Base-by-base conservation (phyloP, 2,888 invertebrate species). In the Andrena flavipes region DNA sequence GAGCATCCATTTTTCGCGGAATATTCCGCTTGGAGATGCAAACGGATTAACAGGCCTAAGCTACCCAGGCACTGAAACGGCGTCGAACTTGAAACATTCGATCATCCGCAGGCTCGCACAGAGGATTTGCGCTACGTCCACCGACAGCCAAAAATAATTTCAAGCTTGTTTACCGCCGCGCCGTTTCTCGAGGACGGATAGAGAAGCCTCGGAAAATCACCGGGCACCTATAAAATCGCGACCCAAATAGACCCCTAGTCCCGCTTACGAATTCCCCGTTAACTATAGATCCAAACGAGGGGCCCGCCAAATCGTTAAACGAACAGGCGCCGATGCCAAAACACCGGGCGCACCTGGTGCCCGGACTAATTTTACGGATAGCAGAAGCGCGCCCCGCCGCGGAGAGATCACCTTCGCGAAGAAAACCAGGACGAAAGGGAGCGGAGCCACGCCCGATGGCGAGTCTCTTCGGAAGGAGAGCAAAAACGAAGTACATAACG, bases 381-480 rank as follows among this genome's bases (percentile, higher is more conserved):
- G n/a, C 51, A 51, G 8, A 20, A 42, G 42, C 42, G 42, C 42
- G 42, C 42, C 42, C 16, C 13, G 42, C 42, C 16, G 42, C 42
- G 42, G 42, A 4, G 42, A 35, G 35, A 42, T 42, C 42, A 16
- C 42, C 42, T 42, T 42, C 42, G 42, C 42, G n/a, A 2, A n/a
- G 20, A 20, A 20, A 20, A 6, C 51, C 51, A 42, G 42, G 42
- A 42, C 42, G 42, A 42, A 42, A 42, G 16, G 16, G 42, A 16
- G 59, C 0, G 23, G 64, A 80, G 59, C 80, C 79, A 80, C 80
- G 71, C 77, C 78, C 80, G 60, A 16, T 7, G 23, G 13, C 42
- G 56, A 51, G 20, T 13, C 42, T 13, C 42, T 42, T 42, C n/a
- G 13, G 23, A 26, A n/a, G 3, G 16, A 4, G 10, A 20, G 23